These are phyloP conservation scores for Calypte anna DNA, from an alignment of 2,113 vertebrate species.

Conservation along the genomic window DNA sequence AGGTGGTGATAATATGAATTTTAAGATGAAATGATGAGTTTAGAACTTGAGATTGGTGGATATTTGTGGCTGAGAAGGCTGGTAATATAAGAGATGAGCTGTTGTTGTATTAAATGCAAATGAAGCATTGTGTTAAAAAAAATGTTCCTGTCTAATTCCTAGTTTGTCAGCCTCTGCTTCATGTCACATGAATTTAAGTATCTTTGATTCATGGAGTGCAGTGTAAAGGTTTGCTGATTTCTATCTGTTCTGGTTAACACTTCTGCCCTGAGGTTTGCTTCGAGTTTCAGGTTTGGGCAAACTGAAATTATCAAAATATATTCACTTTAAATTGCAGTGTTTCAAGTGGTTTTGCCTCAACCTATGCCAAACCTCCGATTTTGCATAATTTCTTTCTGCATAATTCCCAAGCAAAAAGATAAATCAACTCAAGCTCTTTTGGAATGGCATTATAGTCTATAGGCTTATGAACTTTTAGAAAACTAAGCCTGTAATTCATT, in stretches of 20 bases:
- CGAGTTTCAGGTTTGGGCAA: conserved; percentile 42
- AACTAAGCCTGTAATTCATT: not conserved
- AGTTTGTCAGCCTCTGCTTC: not conserved
- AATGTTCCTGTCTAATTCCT: not conserved
- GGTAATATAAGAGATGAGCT: not conserved
- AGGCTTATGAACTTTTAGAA: not conserved
- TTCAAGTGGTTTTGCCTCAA: conserved; percentile 40
- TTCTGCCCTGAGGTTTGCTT: conserved; percentile 45
- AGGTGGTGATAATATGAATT: not conserved
- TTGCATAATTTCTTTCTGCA: conserved; percentile 34
- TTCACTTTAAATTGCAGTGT: not conserved
- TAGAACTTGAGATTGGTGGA: not conserved
- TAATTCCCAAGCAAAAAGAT: not conserved
- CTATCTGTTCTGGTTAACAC: conserved; percentile 25
- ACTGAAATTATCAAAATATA: conserved; percentile 29
- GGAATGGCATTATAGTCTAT: not conserved
- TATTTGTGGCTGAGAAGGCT: not conserved
- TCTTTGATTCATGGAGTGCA: conserved; percentile 1
- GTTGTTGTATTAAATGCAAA: not conserved
- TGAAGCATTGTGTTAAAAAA: not conserved
- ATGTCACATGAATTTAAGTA: not conserved
- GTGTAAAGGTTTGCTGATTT: not conserved
- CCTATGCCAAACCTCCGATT: conserved; percentile 32
- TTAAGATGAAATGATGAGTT: not conserved
- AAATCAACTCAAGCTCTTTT: not conserved